Conservation (phyloP, 1,140 invertebrate genomes). For the Aphis craccivora region DNA sequence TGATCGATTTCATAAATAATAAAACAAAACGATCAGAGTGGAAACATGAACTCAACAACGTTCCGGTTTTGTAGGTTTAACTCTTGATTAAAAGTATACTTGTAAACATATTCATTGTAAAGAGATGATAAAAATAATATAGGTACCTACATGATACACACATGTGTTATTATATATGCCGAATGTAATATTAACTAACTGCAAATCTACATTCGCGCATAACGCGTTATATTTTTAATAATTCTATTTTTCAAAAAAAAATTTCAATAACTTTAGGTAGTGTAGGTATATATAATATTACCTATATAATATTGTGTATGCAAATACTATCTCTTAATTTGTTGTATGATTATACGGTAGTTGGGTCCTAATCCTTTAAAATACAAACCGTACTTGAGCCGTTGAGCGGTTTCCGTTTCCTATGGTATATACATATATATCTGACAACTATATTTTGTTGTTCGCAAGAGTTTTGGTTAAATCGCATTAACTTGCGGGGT, state of each 20-base stretch:
- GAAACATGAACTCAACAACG: conserved; percentile 16
- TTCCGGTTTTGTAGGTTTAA: conserved; percentile 42
- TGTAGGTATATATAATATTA: not conserved
- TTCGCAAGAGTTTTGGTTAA: not conserved
- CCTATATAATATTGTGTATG: not conserved
- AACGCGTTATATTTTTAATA: not conserved
- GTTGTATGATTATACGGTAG: not conserved
- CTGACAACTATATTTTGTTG: not conserved
- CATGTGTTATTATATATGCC: not conserved
- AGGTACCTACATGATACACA: not conserved
- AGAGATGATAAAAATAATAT: conserved; percentile 22
- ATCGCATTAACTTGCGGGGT: not conserved
- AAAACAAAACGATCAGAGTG: conserved; percentile 37
- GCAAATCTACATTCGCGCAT: not conserved
- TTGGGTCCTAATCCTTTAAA: not conserved
- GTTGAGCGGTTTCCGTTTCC: not conserved
- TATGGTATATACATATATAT: not conserved
- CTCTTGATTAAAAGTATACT: conserved; percentile 29
- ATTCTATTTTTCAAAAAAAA: not conserved
- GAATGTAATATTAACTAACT: not conserved
- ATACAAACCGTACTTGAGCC: conserved; percentile 1
- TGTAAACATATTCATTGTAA: conserved; percentile 33
- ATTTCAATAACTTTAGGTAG: not conserved
- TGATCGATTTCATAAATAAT: conserved; percentile 22
- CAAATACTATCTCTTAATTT: not conserved